Percentiles rank a stretch among this genome's conserved stretches.
Evolutionary conservation across 1,140 invertebrate species (phyloP).

Genomic region (Zaprionus kolodkinae): DNA sequence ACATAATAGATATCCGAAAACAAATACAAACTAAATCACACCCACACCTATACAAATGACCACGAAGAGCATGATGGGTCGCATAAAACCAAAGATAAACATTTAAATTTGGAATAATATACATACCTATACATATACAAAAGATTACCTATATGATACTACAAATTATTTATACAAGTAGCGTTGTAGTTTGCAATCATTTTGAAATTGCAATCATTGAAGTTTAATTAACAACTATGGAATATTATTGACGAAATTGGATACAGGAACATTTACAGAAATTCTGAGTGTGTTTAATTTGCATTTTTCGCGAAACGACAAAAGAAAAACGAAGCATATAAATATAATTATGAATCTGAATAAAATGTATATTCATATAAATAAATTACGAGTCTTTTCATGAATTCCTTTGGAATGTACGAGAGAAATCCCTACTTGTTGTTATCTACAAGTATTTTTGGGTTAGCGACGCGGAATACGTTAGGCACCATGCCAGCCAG

Average conservation of each 20-base stretch:
- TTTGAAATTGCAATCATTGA: slow-evolving; percentile 51
- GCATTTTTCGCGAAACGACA: slow-evolving; percentile 65
- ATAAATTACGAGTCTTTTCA: slow-evolving; percentile 54
- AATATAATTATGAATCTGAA: slow-evolving; percentile 67
- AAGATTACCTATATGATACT: slow-evolving; percentile 52
- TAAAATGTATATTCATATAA: slow-evolving; percentile 80
- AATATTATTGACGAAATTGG: slow-evolving; percentile 70
- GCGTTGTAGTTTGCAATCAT: slow-evolving; percentile 74
- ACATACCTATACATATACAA: slow-evolving; percentile 55
- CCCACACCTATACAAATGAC: slow-evolving; percentile 21
- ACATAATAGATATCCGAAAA: slow-evolving; percentile 53
- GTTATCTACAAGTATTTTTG: slow-evolving; percentile 86
- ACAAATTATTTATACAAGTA: slow-evolving; percentile 72
- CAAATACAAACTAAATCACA: slow-evolving; percentile 29
- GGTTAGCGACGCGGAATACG: slow-evolving; percentile 96
- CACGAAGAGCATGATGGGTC: slow-evolving; percentile 40
- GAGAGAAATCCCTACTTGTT: slow-evolving; percentile 45
- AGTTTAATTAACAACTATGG: slow-evolving; percentile 42
- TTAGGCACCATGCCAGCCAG: slow-evolving; percentile 94
- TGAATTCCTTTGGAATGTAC: slow-evolving; percentile 38
- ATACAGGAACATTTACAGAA: slow-evolving; percentile 81
- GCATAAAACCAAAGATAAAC: slow-evolving; percentile 71
- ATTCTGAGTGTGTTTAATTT: slow-evolving; percentile 79
- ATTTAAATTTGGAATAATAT: slow-evolving; percentile 68
- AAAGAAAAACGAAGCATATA: slow-evolving; percentile 53